Percentiles rank a stretch among this genome's conserved stretches.
Conservation (phyloP, 2,797 vertebrate genomes). For the Notamacropus eugenii region DNA sequence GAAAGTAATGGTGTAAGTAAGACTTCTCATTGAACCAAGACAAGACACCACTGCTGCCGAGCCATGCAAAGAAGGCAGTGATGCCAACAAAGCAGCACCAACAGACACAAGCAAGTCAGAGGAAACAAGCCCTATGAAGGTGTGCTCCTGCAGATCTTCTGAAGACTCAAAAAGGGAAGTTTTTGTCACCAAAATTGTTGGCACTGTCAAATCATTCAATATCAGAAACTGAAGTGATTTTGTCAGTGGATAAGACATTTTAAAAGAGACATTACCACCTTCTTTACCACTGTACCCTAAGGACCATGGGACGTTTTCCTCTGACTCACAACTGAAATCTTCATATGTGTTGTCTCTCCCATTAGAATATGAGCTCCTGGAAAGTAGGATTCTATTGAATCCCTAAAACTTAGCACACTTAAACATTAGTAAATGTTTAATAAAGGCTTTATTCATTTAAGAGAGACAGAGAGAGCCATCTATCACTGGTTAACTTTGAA, state of each 20-base stretch:
- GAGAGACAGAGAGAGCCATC: background rate
- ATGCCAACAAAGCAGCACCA: background rate
- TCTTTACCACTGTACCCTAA: background rate
- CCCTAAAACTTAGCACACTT: background rate
- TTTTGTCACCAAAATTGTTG: background rate
- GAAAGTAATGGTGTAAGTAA: slow-evolving; percentile 80
- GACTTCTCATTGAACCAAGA: background rate
- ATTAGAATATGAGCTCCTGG: too few species aligned
- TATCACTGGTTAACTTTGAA: background rate
- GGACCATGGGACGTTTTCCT: too few species aligned
- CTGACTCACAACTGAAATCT: too few species aligned
- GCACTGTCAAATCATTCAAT: background rate
- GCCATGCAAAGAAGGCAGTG: background rate
- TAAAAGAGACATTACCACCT: background rate
- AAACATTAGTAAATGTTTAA: background rate
- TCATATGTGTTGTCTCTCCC: too few species aligned
- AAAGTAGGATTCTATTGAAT: background rate
- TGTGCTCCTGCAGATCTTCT: background rate
- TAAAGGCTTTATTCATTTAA: background rate
- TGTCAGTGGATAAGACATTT: background rate
- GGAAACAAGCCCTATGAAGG: background rate
- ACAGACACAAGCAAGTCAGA: background rate
- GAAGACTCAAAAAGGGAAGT: background rate
- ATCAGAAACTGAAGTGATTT: background rate
- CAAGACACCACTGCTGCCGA: background rate